Conservation (phyloP, 92 coral and sea anemone genomes). For the Zoanthus sansibaricus region DNA sequence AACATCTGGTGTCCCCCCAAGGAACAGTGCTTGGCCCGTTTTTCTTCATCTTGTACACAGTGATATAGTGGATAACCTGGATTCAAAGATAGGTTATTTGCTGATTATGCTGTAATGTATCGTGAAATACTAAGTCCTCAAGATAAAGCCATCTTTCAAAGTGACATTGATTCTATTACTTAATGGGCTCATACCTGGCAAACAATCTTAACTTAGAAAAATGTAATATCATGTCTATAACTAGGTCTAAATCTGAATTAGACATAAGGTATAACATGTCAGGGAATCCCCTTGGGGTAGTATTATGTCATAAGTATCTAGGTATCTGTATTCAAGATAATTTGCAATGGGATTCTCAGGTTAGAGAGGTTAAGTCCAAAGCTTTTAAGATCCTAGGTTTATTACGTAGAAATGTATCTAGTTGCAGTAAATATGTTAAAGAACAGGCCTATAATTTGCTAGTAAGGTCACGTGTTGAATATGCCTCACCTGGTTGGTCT, state of each 20-base stretch:
- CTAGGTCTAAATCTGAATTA: no score
- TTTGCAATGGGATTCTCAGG: neutral
- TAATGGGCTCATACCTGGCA: neutral
- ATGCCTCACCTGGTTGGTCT: no score
- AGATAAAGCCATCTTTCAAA: neutral
- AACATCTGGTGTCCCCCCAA: constrained; percentile 57
- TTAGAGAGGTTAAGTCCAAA: neutral
- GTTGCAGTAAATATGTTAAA: no score
- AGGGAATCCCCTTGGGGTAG: no score
- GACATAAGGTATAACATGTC: no score
- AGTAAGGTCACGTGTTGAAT: no score
- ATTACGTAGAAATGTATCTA: no score
- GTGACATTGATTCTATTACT: neutral
- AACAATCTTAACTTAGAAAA: neutral
- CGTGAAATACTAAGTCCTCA: neutral
- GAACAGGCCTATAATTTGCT: no score
- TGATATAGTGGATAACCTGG: constrained; percentile 1
- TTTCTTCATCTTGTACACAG: neutral
- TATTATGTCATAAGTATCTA: neutral
- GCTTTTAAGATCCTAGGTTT: neutral
- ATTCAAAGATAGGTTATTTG: neutral
- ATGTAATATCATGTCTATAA: neutral
- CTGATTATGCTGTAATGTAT: neutral
- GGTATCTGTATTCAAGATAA: constrained; percentile 19
- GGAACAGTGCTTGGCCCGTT: constrained; percentile 38